Conservation (phyloP, 2,888 invertebrate genomes). For the Odontothrips loti region DNA sequence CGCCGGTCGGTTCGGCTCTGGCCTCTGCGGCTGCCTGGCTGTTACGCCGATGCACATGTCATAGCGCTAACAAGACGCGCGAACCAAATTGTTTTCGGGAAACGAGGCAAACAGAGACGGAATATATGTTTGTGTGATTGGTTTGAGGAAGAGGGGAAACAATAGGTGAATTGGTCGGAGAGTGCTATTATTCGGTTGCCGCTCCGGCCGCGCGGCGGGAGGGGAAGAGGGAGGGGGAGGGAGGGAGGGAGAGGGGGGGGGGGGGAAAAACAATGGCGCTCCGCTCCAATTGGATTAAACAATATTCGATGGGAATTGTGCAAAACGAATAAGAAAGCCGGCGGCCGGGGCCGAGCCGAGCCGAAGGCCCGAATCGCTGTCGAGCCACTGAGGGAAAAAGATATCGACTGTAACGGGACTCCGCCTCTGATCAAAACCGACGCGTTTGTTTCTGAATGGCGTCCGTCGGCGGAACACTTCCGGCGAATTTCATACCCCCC, state of each 20-base stretch:
- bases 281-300: slow-evolving; percentile 19
- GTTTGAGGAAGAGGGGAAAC: slow-evolving; percentile 22
- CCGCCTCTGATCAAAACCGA: too few species aligned
- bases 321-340: not conserved
- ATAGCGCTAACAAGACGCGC: not conserved
- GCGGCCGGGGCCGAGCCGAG: not conserved
- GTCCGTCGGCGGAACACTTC: not conserved
- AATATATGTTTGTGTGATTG: slow-evolving; percentile 12
- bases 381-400: too few species aligned
- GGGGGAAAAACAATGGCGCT: slow-evolving; percentile 31
- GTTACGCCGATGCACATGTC: not conserved
- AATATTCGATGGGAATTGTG: slow-evolving; percentile 16
- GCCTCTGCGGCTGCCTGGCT: not conserved
- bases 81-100: not conserved
- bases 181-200: slow-evolving; percentile 6
- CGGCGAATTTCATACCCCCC: not conserved
- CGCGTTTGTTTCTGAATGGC: too few species aligned
- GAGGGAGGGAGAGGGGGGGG: slow-evolving; percentile 20
- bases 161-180: not conserved
- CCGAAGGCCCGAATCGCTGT: too few species aligned
- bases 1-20: too few species aligned
- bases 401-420: too few species aligned
- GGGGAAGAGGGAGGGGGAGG: slow-evolving; percentile 9
- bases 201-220: not conserved
- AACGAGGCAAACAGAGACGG: not conserved